A percentile compares a stretch with the other conserved stretches of the same genome.
phyloP scores from a whole-genome alignment of 2,888 invertebrate species.

The Miltochrista miniata region DNA sequence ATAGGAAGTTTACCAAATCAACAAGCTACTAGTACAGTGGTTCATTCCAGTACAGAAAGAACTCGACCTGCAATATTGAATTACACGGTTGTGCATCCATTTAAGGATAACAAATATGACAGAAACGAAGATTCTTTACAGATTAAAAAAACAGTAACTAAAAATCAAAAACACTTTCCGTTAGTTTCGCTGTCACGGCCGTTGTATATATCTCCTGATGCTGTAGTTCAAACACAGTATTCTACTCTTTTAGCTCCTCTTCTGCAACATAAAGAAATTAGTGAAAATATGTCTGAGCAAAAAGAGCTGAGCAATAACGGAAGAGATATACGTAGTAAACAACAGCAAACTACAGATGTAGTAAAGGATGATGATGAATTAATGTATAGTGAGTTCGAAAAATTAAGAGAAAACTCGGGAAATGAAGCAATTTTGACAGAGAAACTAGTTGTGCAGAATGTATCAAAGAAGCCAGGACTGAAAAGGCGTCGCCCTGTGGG shows the following conservation, averaged over 20 bases:
- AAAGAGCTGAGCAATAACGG: constrained; percentile 34
- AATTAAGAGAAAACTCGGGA: constrained; percentile 45
- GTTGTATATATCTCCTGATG: constrained; percentile 1
- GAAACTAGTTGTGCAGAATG: constrained; percentile 40
- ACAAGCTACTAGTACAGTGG: background rate
- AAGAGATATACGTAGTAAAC: constrained; percentile 29
- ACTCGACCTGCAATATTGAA: constrained; percentile 7
- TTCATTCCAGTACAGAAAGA: background rate
- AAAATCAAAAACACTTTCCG: constrained; percentile 14
- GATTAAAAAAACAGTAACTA: background rate
- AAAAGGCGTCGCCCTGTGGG: constrained; percentile 34
- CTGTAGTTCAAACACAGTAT: constrained; percentile 17
- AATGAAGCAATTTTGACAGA: constrained; percentile 53
- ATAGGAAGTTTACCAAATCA: background rate
- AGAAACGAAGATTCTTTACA: background rate
- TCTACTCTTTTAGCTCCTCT: constrained; percentile 23
- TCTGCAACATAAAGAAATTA: constrained; percentile 34
- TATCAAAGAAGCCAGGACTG: constrained; percentile 45
- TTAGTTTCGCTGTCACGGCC: background rate
- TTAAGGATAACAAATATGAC: background rate
- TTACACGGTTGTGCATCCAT: background rate
- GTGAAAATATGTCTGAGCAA: constrained; percentile 29
- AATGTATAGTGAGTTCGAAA: constrained; percentile 51
- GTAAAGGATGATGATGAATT: constrained; percentile 54
- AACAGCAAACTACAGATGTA: constrained; percentile 49